A percentile compares a stretch with the other conserved stretches of the same genome.
phyloP scores from a whole-genome alignment of 2,113 vertebrate genomes.

The Dromaius novaehollandiae region DNA sequence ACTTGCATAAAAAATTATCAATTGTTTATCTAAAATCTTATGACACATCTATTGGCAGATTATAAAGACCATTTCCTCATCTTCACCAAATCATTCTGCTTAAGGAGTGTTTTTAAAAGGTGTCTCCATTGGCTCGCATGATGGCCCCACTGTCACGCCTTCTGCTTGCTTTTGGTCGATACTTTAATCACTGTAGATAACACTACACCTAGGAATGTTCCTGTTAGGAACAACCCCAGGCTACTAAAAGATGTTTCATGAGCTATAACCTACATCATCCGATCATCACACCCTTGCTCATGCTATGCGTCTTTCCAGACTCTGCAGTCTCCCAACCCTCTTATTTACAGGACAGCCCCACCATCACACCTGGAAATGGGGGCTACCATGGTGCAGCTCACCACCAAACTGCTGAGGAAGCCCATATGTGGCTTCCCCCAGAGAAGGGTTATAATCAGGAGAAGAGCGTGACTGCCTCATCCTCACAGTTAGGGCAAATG shows the following conservation, averaged over 20 bases:
- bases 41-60: background rate
- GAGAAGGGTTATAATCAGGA: background rate
- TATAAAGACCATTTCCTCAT: background rate
- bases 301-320: background rate
- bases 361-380: background rate
- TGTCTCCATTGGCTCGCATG: background rate
- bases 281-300: background rate
- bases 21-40: background rate
- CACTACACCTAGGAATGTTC: background rate
- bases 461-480: background rate
- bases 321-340: background rate
- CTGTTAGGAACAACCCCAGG: slow-evolving; percentile 28
- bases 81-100: background rate
- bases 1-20: background rate
- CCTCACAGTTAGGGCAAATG: background rate
- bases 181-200: background rate
- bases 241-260: slow-evolving; percentile 47
- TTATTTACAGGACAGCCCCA: background rate
- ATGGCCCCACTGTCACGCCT: background rate
- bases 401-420: rapidly evolving
- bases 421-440: background rate
- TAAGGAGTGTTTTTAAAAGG: rapidly evolving
- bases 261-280: background rate
- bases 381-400: background rate
- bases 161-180: background rate